Conservation (phyloP, 2,113 vertebrate genomes). For the Myocastor coypus region DNA sequence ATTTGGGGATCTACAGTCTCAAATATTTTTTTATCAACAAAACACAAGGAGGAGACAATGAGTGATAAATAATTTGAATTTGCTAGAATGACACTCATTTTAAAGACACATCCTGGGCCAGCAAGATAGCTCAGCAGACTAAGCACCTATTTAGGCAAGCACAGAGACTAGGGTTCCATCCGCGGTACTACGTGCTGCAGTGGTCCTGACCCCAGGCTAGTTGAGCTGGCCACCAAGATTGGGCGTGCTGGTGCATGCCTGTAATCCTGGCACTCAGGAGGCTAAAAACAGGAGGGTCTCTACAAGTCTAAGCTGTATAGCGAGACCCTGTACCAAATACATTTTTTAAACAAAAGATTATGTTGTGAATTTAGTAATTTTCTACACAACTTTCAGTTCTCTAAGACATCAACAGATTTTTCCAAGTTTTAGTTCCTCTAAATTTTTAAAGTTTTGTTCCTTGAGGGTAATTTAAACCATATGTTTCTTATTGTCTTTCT, state of each 20-base stretch:
- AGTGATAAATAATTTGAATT: constrained; percentile 4
- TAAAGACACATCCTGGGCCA: neutral
- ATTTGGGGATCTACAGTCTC: neutral
- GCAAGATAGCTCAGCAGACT: no score
- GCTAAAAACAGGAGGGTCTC: no score
- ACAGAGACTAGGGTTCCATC: no score
- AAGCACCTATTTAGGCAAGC: no score
- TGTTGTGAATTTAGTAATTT: constrained; percentile 48
- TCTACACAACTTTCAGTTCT: constrained; percentile 52
- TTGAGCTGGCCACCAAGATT: no score
- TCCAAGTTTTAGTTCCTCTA: constrained; percentile 49
- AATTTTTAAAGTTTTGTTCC: constrained; percentile 53
- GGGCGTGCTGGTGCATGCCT: no score
- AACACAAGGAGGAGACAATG: constrained; percentile 19
- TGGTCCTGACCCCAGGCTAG: no score
- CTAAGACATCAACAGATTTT: constrained; percentile 57
- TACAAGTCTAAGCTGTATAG: no score
- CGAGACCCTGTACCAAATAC: no score
- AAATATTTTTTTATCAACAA: neutral
- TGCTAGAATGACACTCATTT: constrained; percentile 19
- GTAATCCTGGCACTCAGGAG: no score
- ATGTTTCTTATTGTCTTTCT: constrained; percentile 64
- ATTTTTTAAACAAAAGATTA: no score
- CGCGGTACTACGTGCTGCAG: no score
- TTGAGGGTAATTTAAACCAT: constrained; percentile 67